phyloP scores from a whole-genome alignment of 2,888 invertebrate species.

The Lobophora halterata region DNA sequence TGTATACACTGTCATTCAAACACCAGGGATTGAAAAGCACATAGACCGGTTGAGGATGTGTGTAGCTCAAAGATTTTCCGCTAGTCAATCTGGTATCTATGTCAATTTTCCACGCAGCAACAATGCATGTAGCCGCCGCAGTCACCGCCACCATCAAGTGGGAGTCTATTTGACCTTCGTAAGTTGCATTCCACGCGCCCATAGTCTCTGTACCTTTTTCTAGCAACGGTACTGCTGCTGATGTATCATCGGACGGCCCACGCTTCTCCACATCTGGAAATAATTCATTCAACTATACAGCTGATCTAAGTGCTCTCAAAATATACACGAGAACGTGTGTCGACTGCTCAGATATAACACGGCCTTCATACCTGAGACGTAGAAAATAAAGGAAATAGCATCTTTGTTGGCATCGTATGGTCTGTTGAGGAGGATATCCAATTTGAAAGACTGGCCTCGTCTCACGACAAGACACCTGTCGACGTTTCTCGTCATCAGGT shows the following conservation, averaged over 20 bases:
- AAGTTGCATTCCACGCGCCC: conserved; percentile 87
- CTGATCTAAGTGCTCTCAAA: conserved; percentile 32
- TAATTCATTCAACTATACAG: conserved; percentile 31
- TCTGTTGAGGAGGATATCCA: conserved; percentile 87
- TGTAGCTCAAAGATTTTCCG: conserved; percentile 86
- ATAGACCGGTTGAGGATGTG: conserved; percentile 88
- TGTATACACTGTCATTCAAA: conserved; percentile 82
- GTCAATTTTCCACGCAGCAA: conserved; percentile 92
- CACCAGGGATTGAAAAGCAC: conserved; percentile 96
- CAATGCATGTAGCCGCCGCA: conserved; percentile 85
- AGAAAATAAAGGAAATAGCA: conserved; percentile 91
- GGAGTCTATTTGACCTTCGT: conserved; percentile 84
- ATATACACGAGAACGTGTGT: conserved; percentile 27
- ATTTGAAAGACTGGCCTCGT: conserved; percentile 89
- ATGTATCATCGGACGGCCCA: conserved; percentile 89
- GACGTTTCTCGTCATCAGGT: conserved; percentile 83
- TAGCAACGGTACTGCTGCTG: conserved; percentile 87
- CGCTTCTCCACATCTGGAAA: conserved; percentile 86
- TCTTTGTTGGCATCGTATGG: conserved; percentile 87
- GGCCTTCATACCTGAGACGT: conserved; percentile 82
- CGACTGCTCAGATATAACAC: conserved; percentile 25
- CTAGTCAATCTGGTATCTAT: conserved; percentile 87
- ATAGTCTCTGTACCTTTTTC: conserved; percentile 82
- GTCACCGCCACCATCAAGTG: conserved; percentile 84
- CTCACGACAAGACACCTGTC: conserved; percentile 87